Evolutionary conservation across 1,140 invertebrate species (phyloP), one percentile per base, ranked within the genome.

Genomic region (Heliconius hewitsoni): DNA sequence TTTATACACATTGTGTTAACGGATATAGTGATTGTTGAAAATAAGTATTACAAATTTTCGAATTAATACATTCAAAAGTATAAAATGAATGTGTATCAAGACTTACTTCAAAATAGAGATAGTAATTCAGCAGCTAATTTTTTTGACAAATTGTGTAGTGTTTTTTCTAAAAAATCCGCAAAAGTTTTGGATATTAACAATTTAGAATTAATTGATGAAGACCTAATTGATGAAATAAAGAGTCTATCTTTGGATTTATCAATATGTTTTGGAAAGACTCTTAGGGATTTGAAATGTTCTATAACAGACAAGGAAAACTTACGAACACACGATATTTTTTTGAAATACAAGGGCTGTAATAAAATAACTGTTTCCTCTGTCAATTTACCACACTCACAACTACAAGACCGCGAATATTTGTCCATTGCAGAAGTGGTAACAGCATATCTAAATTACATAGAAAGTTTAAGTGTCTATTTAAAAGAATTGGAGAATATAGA

Each of bases 401-500:
- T 89, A 73, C 86, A 87, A 83, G 85, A 90, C n/a, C 74, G 80
- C 74, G 87, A 85, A 76, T 92, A 87, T 81, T 82, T 34, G 55
- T 83, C 81, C 50, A 79, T 93, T 76, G 76, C 82, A 81, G 89
- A 90, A 19, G 74, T 92, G n/a, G 77, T 88, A 27, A 74, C 74
- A 37, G 76, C 75, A 52, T 90, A 87, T 82, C 77, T 50, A n/a
- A 79, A 84, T n/a, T 85, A 88, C 79, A 74, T 88, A 27, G 79
- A 81, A 9, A 85, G 77, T 70, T 82, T 93, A 79, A 74, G 72
- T 55, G 77, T 77, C 77, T 93, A 93, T 82, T 90, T 92, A 78
- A 73, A 81, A 76, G 85, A 92, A 81, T 81, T 93, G 66, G 90
- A 90, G 74, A 77, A 74, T 42, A 91, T 93, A 77, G 89, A 93